Evolutionary conservation across 2,113 vertebrate species (phyloP).

Genomic region (Ptilorrhoa leucosticta): DNA sequence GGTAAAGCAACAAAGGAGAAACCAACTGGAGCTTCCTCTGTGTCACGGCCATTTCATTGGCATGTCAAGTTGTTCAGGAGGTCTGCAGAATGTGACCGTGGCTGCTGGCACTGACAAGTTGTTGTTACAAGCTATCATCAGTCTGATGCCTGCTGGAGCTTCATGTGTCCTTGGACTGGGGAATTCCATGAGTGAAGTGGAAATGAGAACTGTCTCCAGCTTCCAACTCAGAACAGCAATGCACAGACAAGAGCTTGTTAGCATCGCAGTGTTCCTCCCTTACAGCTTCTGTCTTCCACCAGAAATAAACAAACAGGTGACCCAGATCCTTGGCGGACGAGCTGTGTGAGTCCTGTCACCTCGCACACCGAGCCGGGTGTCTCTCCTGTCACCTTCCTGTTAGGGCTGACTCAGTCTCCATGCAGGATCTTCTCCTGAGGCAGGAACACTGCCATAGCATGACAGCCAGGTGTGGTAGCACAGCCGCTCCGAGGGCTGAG

Average conservation of each 20-base stretch:
- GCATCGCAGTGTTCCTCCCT: background rate
- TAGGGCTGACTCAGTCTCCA: background rate
- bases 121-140: background rate
- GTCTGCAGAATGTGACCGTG: background rate
- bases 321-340: background rate
- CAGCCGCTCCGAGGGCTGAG: rapidly evolving
- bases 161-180: rapidly evolving
- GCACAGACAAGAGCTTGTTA: background rate
- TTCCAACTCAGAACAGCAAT: background rate
- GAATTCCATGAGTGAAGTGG: background rate
- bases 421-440: background rate
- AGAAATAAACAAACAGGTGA: background rate
- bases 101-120: background rate
- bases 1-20: background rate
- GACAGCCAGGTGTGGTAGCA: background rate
- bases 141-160: background rate
- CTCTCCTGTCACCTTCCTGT: background rate
- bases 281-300: background rate
- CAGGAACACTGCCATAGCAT: rapidly evolving
- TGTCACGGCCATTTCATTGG: rapidly evolving
- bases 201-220: background rate
- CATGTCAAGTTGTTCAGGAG: background rate
- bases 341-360: background rate
- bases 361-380: rapidly evolving
- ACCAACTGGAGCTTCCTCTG: background rate